Evolutionary conservation across 2,888 invertebrate genomes (phyloP), one percentile per base, ranked within the genome.

Genomic region (Drosophila antonietae): DNA sequence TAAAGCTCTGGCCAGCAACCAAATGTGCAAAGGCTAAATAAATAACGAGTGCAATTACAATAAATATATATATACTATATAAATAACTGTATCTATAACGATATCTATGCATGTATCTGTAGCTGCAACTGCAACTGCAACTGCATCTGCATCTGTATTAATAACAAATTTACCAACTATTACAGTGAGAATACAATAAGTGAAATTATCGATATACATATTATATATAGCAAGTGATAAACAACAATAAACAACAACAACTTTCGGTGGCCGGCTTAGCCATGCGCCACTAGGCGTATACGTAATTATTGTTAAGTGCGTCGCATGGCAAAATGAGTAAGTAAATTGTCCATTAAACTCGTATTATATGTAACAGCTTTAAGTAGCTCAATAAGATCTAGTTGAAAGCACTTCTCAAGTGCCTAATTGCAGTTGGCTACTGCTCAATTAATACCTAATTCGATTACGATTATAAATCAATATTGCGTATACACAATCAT

Each of bases 211-310:
- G 14, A 61, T 39, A 44, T 49, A 73, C 20, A 49, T 15, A 49
- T 31, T 31, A 57, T 39, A 47, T 59, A 47, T 15, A 47, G 2
- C 4, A 15, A 35, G 31, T 18, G 63, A 46, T 52, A 56, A 63
- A 72, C 41, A 44, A 31, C 58, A 37, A 59, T 60, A 63, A 70
- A 51, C 63, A 64, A 74, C 57, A 69, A 65, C 51, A 63, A 61
- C 35, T 69, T 62, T 39, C 23, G 63, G 62, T 68, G 65, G 55
- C 59, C 58, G n/a, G 51, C 33, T 33, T 37, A 51, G 71, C 63
- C 31, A 86, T 89, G 79, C 53, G 59, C 75, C 31, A 58, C 74
- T 89, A 83, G 88, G 74, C 89, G 84, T 75, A 76, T 83, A 78
- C 81, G 84, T 83, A 74, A 87, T 78, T 73, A 70, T 31, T 37